Evolutionary conservation across 2,113 vertebrate genomes (phyloP).

Genomic region (Pica pica): DNA sequence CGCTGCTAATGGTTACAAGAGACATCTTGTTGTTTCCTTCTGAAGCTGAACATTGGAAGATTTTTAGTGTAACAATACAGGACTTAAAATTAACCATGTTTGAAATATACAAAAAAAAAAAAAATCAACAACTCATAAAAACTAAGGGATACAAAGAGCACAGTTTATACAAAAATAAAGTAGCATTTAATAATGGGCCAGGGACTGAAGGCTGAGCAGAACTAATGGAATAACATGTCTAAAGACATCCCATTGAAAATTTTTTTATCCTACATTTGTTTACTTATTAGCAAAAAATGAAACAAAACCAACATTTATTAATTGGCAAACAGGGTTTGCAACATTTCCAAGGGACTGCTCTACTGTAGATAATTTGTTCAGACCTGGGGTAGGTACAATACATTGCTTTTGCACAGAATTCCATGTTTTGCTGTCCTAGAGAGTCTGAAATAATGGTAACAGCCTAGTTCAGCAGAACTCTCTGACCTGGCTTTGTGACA

Average conservation of each 20-base stretch:
- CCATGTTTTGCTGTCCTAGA: background rate
- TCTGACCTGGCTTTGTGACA: background rate
- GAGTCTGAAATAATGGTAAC: background rate
- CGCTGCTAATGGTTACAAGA: background rate
- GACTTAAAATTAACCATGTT: background rate
- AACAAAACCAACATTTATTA: background rate
- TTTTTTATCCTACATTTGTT: background rate
- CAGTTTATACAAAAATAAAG: conserved; percentile 46
- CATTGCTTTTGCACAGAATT: background rate
- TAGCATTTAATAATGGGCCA: conserved; percentile 6
- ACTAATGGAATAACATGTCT: background rate
- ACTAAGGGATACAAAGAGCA: conserved; percentile 4
- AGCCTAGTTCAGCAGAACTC: background rate
- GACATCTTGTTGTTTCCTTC: background rate
- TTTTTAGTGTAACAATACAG: conserved; percentile 19
- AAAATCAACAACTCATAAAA: conserved; percentile 47
- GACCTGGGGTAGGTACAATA: background rate
- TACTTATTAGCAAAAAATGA: background rate
- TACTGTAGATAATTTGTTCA: background rate
- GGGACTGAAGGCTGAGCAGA: background rate
- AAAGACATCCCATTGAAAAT: background rate
- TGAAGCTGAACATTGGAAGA: background rate
- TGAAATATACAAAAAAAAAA: conserved; percentile 50
- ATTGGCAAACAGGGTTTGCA: background rate
- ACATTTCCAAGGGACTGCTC: background rate